A percentile compares a stretch with the other conserved stretches of the same genome.
Conservation (phyloP, 2,797 vertebrate genomes). For the Gallinago stenura region DNA sequence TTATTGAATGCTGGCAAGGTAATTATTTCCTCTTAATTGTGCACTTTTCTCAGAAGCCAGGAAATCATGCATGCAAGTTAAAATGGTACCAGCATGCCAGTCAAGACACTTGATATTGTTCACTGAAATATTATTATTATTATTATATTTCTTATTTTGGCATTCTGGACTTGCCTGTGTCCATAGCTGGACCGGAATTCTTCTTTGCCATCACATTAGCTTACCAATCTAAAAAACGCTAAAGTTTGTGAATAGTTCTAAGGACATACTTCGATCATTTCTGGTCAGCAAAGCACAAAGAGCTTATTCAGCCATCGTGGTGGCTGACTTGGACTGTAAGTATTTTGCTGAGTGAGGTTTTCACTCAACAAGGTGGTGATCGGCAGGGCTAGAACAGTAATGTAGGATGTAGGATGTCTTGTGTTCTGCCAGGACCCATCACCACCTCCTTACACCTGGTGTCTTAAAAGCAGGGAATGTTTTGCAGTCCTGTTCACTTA, state of each 20-base stretch:
- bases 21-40: neutral
- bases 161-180: neutral
- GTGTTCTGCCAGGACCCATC: neutral
- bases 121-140: neutral
- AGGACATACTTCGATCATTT: neutral
- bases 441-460: neutral
- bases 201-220: neutral
- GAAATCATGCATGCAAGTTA: neutral
- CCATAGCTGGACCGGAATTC: neutral
- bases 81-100: neutral
- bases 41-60: neutral
- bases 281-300: neutral
- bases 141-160: neutral
- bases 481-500: neutral
- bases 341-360: neutral
- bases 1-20: neutral
- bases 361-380: neutral
- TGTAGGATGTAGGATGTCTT: neutral
- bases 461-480: too few species aligned
- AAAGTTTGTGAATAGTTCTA: neutral
- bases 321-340: neutral
- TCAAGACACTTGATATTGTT: neutral
- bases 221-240: neutral
- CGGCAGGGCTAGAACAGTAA: neutral
- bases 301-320: neutral